Evolutionary conservation across 2,888 invertebrate genomes (phyloP), one percentile per base, ranked within the genome.

Genomic region (Drosophila melanocephala): DNA sequence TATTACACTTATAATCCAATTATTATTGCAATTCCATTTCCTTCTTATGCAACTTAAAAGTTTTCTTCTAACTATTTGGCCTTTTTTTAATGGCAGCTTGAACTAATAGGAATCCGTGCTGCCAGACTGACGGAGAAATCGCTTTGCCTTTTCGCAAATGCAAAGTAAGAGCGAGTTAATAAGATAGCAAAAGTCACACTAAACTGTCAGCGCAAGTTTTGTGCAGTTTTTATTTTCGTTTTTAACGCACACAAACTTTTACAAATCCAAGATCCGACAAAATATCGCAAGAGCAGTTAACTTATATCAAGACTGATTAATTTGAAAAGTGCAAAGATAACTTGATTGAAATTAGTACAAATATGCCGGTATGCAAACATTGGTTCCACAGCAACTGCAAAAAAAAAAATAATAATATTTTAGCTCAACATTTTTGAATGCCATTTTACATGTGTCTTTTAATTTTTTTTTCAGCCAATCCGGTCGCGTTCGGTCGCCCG

Each of bases 401-500:
- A 5, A 4, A 14, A 16, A 47, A 26, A 47, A n/a, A n/a, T n/a
- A n/a, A 26, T 26, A 51, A 16, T 22, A 16, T 14, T 37, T 56
- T 28, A 19, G 26, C 7, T 14, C 2, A 26, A 33, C 5, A 5
- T 30, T 57, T 28, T 9, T 26, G 26, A 12, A 16, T 22, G 3
- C 5, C 1, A 14, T 26, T 22, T 39, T 26, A 42, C 19, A 26
- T 39, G 14, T 14, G 14, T 51, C 0, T 16, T 2, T 9, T 37
- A 33, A 30, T 55, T 39, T 12, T n/a, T 9, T 16, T 92, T 88
- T 9, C 80, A 91, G 81, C 58, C 79, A 55, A 64, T 58, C 39
- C 72, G 68, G 42, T 62, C 58, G 60, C 83, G 63, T 62, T 75
- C 59, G 51, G 63, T 57, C 50, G 35, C 66, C 51, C 86, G 85